phyloP scores from a whole-genome alignment of 2,113 vertebrate species.

The Menura novaehollandiae region DNA sequence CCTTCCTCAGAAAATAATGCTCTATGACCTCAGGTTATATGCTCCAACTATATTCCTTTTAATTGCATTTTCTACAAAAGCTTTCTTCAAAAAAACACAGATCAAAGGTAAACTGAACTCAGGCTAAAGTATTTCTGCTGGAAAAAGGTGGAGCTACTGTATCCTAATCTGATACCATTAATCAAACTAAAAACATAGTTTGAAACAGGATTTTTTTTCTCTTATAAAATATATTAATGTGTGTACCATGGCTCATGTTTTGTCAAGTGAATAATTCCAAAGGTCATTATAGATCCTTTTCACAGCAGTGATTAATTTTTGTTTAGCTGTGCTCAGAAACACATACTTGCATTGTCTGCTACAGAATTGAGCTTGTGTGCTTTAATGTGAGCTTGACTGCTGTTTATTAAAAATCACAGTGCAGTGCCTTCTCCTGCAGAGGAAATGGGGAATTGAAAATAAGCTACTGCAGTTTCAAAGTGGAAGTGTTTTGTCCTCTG shows the following conservation, averaged over 20 bases:
- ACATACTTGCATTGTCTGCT: background rate
- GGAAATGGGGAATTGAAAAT: background rate
- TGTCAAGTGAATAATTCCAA: background rate
- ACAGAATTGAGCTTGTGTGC: background rate
- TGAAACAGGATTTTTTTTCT: background rate
- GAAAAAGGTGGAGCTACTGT: background rate
- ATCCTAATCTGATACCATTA: background rate
- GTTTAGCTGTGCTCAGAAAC: background rate
- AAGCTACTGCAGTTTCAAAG: background rate
- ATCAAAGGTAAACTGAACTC: background rate
- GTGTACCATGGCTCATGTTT: background rate
- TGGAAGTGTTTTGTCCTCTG: background rate
- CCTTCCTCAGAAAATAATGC: background rate
- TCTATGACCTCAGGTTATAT: background rate
- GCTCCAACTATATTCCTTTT: background rate
- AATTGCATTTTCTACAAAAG: background rate
- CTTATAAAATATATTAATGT: background rate
- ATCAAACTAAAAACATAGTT: background rate
- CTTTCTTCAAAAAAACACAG: background rate
- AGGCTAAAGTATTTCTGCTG: background rate
- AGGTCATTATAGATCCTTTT: slow-evolving; percentile 4
- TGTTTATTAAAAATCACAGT: slow-evolving; percentile 19
- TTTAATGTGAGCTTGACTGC: background rate
- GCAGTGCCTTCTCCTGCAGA: background rate
- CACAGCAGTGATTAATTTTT: background rate